Evolutionary conservation across 1,140 invertebrate genomes (phyloP), one percentile per base, ranked within the genome.

Genomic region (Gryllus bimaculatus): DNA sequence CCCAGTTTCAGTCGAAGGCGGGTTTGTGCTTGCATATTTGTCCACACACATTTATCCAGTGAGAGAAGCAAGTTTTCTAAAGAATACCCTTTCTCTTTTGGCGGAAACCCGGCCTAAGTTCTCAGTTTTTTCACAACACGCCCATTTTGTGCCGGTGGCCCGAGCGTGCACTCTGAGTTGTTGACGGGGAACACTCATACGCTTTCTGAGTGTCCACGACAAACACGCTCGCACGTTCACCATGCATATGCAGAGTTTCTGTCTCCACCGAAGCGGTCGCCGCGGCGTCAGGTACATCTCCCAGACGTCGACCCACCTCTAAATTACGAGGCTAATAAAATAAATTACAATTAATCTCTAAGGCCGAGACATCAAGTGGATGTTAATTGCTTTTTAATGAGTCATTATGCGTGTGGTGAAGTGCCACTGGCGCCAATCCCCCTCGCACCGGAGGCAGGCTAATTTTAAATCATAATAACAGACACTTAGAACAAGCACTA

Each of bases 301-400:
- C 10, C 54, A 18, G 10, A 66, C 10, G 54, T 3, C 54, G 54
- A 13, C 54, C 54, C 54, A 10, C 18, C 54, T 10, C 54, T 39
- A 39, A 39, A 66, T 66, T 66, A 66, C 54, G 18, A 66, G 2
- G 10, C 54, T 66, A 66, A 66, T 66, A 66, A 66, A 66, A 66
- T 66, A 66, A 66, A 66, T 66, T 66, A 66, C 54, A 66, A 66
- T 66, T 66, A 66, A 66, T 66, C 54, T 66, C 54, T 18, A 39
- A 66, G 54, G 54, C 54, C 54, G 54, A 18, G 54, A 66, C 54
- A 66, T 18, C 54, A 66, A 66, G 54, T 66, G 54, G 54, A 66
- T 66, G 54, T 66, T 66, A 66, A 66, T 66, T 66, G 54, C 54
- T 66, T 66, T 66, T 66, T 66, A 66, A 66, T 66, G 54, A 66